Base-by-base conservation (phyloP, 2,797 vertebrate species). In the Ambastaia sidthimunki region DNA sequence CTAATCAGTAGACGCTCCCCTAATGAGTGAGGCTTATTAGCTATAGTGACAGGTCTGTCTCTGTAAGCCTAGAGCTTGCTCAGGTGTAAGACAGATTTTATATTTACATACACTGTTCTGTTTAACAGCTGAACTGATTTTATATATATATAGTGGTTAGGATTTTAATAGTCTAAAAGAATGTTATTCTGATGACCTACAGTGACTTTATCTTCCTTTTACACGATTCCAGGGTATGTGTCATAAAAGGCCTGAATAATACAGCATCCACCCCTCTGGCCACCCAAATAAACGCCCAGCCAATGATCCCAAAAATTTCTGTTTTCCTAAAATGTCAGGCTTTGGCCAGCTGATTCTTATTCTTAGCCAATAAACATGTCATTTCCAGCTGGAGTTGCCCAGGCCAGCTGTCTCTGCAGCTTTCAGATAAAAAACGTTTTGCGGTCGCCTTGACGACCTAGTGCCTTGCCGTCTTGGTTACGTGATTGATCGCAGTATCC, bases 351-450 rank as follows among this genome's bases (percentile, higher is more conserved):
- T 90, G 88, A 91, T 89, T 90, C 86, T 84, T 70, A 86, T 90
- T 90, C 86, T 80, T 87, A 89, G 90, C 82, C 67, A 87, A 89
- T 91, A 88, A 88, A 92, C 88, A 89, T 92, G 90, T 92, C 90
- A 91, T 91, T 92, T 92, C 91, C 91, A 91, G 90, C 90, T 92
- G 88, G 88, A 83, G 90, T 91, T 90, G 91, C 91, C 90, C 92
- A 88, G 90, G 89, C 89, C 87, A 85, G 85, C 87, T 85, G 85
- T 88, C 89, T 90, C 86, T 72, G 75, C 74, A 75, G 69, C 69
- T 74, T 82, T 83, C 89, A 81, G 89, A 93, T 92, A 92, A 93
- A 92, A 90, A 93, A 91, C 90, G 91, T 92, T 93, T 91, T 92
- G 91, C 89, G 82, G 83, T 92, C 90, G 75, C 89, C 91, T 86